phyloP scores from a whole-genome alignment of 1,140 invertebrate genomes.

The Sipha flava region DNA sequence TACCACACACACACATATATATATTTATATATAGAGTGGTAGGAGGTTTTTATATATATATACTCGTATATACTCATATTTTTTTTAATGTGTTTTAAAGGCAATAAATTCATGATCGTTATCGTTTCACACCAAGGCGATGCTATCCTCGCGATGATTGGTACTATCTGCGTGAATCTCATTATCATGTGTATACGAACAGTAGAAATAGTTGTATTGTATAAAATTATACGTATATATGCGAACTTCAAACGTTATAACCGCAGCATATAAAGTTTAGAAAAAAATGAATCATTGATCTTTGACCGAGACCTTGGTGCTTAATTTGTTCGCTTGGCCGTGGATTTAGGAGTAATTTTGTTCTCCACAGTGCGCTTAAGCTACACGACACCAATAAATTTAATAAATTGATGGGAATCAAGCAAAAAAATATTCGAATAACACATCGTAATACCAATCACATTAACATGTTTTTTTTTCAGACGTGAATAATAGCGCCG shows the following conservation, averaged over 20 bases:
- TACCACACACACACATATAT: no score
- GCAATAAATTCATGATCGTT: no score
- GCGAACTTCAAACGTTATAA: not conserved
- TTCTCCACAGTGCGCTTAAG: not conserved
- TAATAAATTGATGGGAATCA: not conserved
- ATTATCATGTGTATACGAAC: no score
- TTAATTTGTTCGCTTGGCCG: not conserved
- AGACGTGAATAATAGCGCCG: not conserved
- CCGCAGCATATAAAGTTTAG: not conserved
- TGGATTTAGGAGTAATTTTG: not conserved
- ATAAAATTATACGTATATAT: not conserved
- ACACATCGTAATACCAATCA: not conserved
- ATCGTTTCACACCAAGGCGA: not conserved
- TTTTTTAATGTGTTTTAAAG: no score
- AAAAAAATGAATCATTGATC: not conserved
- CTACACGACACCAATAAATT: not conserved
- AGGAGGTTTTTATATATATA: not conserved
- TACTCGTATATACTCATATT: not conserved
- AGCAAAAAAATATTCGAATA: not conserved
- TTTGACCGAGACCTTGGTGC: slow-evolving; percentile 20
- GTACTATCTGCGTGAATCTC: not conserved
- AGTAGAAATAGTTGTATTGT: not conserved
- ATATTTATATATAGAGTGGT: no score
- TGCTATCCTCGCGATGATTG: not conserved
- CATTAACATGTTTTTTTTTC: not conserved